Percentiles rank a stretch among this genome's conserved stretches.
Conservation (phyloP, 2,888 invertebrate genomes). For the Eudemis profundana region DNA sequence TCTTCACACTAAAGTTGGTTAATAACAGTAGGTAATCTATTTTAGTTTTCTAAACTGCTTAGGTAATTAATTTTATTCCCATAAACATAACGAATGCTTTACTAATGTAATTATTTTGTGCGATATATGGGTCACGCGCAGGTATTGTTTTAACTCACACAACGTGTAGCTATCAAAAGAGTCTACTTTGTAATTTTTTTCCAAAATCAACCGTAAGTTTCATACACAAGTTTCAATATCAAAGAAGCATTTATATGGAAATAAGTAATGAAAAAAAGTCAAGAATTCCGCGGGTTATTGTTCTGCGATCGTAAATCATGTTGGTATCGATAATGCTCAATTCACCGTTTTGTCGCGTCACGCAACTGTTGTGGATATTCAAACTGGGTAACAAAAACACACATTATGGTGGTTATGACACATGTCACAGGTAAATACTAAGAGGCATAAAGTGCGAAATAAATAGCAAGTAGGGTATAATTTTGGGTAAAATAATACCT, state of each 20-base stretch:
- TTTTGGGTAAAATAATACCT: too few relatives aligned
- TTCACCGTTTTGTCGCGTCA: not conserved
- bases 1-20: too few relatives aligned
- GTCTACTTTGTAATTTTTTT: too few relatives aligned
- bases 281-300: slow-evolving; percentile 6
- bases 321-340: slow-evolving; percentile 23
- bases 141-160: too few relatives aligned
- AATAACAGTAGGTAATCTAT: not conserved
- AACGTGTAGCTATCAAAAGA: too few relatives aligned
- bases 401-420: not conserved
- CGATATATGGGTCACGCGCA: not conserved
- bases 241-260: not conserved
- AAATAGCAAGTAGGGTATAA: too few relatives aligned
- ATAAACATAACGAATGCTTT: not conserved
- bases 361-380: not conserved
- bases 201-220: too few relatives aligned
- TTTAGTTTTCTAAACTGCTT: not conserved
- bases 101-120: not conserved
- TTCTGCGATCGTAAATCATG: slow-evolving; percentile 19
- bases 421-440: not conserved
- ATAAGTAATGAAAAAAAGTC: not conserved
- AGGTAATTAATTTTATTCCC: not conserved
- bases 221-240: not conserved
- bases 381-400: not conserved
- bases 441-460: too few relatives aligned